Base-by-base conservation (phyloP, 2,888 invertebrate genomes). In the Deilephila elpenor region DNA sequence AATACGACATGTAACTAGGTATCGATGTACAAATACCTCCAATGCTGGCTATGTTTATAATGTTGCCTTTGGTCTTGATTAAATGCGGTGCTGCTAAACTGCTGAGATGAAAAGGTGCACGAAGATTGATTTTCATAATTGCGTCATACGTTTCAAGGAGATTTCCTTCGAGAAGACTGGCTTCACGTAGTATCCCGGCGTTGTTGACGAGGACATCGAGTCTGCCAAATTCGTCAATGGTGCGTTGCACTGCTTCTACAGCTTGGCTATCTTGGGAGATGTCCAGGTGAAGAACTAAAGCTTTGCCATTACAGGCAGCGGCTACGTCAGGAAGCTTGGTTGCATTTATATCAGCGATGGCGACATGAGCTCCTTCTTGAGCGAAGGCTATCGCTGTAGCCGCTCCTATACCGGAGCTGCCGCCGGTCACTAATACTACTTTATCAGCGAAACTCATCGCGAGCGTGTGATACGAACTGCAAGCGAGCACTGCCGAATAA, bases 1-100 rank as follows among this genome's bases (percentile, higher is more conserved):
- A 8, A 97, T 80, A 79, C 0, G 75, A 8, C 32, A 73, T 29
- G 61, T 8, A 25, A n/a, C 70, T 44, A 7, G 77, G 77, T n/a
- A 5, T 37, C 73, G 37, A 51, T 70, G 37, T 59, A 44, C 51
- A 76, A 73, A 7, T 74, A 11, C 59, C 78, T 8, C 75, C 75
- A 7, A 78, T 37, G 72, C 82, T 83, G 3, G 82, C 81, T 6
- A 84, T 72, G 59, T 84, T 84, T 0, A 83, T 78, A 5, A 84
- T 79, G 29, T 82, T 82, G 0, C 83, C 84, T 71, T 81, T 82
- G 6, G 78, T 80, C 44, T 80, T 73, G 0, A 78, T 74, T 3
- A 84, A 74, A 64, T 83, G 71, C 7, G 82, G 82, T 4, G 78
- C 78, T 51, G 81, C 82, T 17, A 79, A 60, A n/a, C 64, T 74